phyloP scores from a whole-genome alignment of 1,140 invertebrate genomes.

The Lycorma delicatula region DNA sequence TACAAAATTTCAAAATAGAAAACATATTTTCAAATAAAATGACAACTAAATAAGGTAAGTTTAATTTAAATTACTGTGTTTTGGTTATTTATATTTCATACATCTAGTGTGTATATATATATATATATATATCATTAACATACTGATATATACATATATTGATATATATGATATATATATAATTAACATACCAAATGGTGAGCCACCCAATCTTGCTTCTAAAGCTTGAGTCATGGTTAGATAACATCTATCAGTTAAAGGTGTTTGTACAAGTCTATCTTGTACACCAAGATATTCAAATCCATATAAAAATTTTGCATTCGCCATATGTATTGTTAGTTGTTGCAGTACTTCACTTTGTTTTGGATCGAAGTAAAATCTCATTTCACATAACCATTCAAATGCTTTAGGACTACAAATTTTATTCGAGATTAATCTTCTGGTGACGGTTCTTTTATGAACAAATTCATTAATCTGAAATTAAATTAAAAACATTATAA shows the following conservation, averaged over 20 bases:
- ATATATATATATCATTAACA: no score
- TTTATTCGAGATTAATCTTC: constrained; percentile 74
- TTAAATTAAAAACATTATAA: no score
- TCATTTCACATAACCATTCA: constrained; percentile 97
- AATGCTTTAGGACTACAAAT: constrained; percentile 84
- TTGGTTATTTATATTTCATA: no score
- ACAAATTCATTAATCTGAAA: constrained; percentile 95
- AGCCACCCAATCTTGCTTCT: constrained; percentile 90
- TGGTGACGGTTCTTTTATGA: constrained; percentile 93
- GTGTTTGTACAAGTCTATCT: constrained; percentile 96
- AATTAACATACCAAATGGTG: constrained; percentile 65
- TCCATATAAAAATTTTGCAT: constrained; percentile 97
- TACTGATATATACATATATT: no score
- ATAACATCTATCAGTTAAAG: constrained; percentile 96
- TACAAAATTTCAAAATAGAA: no score
- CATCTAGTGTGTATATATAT: no score
- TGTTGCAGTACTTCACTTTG: constrained; percentile 86
- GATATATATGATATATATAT: no score
- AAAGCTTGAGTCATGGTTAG: constrained; percentile 99
- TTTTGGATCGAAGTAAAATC: constrained; percentile 96
- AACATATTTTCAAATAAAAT: no score
- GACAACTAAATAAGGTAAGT: no score
- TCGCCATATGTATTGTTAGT: constrained; percentile 97
- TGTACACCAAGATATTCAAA: constrained; percentile 99
- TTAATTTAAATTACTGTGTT: no score